Percentiles rank a stretch among this genome's conserved stretches.
Evolutionary conservation across 2,888 invertebrate species (phyloP).

Genomic region (Eupithecia subumbrata): DNA sequence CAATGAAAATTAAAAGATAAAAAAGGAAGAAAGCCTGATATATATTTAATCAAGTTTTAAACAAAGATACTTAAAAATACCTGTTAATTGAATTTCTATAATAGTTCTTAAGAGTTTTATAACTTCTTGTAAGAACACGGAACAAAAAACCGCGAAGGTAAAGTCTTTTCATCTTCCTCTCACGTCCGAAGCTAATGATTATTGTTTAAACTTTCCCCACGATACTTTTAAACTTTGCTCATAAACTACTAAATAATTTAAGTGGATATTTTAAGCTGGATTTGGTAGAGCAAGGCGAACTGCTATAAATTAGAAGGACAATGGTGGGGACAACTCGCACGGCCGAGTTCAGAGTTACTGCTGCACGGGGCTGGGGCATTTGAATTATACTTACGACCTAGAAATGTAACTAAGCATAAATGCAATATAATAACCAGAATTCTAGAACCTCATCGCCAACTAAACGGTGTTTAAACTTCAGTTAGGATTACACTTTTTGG

Average conservation of each 20-base stretch:
- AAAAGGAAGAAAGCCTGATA: too few relatives aligned
- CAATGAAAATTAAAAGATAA: too few relatives aligned
- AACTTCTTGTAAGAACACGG: not conserved
- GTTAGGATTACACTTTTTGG: too few relatives aligned
- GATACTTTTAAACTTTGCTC: constrained; percentile 29
- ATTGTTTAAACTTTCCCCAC: constrained; percentile 14
- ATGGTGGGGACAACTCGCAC: constrained; percentile 26
- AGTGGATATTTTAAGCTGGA: constrained; percentile 17
- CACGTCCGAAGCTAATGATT: constrained; percentile 6
- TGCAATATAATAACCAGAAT: not conserved
- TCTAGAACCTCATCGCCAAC: not conserved
- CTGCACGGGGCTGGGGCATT: not conserved
- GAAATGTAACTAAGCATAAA: not conserved
- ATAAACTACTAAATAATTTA: constrained; percentile 29
- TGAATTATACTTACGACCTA: not conserved
- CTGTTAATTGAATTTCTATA: too few relatives aligned
- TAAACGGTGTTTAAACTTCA: not conserved
- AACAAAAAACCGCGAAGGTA: not conserved
- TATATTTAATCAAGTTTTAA: not conserved
- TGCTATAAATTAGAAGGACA: constrained; percentile 35
- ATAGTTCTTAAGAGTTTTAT: not conserved
- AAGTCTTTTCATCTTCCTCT: not conserved
- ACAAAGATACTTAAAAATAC: not conserved
- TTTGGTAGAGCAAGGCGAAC: constrained; percentile 26
- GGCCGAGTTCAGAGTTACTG: constrained; percentile 8